Percentiles rank a stretch among this genome's conserved stretches.
phyloP scores from a whole-genome alignment of 2,113 vertebrate species.

The Scalopus aquaticus region DNA sequence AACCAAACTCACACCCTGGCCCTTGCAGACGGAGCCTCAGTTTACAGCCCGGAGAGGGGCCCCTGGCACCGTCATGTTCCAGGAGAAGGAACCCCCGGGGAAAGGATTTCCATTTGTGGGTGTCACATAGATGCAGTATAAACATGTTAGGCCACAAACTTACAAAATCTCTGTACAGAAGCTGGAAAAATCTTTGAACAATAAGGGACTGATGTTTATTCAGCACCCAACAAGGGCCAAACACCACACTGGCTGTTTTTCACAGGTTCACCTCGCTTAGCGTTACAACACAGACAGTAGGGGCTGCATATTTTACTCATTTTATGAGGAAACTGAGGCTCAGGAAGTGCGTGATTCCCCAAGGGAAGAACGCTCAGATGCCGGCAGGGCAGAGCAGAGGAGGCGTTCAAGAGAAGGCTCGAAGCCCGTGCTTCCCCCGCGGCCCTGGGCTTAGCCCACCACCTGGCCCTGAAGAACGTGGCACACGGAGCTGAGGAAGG shows the following conservation, averaged over 20 bases:
- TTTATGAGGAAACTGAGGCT: neutral
- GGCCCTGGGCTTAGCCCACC: neutral
- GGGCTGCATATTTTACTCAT: neutral
- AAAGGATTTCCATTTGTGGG: too few relatives aligned
- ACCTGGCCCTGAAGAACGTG: neutral
- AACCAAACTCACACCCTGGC: neutral
- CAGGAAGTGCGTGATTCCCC: neutral
- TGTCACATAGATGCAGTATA: neutral
- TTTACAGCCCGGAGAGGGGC: neutral
- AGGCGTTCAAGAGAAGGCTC: too few relatives aligned
- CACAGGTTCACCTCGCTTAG: neutral
- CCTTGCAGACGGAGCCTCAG: neutral
- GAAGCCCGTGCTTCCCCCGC: too few relatives aligned
- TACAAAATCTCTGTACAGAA: neutral
- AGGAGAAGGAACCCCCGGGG: too few relatives aligned
- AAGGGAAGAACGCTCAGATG: neutral
- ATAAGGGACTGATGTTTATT: neutral
- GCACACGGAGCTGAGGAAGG: too few relatives aligned
- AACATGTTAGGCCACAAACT: neutral
- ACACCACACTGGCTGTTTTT: neutral
- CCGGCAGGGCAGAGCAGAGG: neutral
- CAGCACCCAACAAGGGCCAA: neutral
- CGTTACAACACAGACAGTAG: neutral
- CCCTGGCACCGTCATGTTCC: neutral
- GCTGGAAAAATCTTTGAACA: neutral